phyloP scores from a whole-genome alignment of 2,113 vertebrate species.

The Heterotis niloticus region DNA sequence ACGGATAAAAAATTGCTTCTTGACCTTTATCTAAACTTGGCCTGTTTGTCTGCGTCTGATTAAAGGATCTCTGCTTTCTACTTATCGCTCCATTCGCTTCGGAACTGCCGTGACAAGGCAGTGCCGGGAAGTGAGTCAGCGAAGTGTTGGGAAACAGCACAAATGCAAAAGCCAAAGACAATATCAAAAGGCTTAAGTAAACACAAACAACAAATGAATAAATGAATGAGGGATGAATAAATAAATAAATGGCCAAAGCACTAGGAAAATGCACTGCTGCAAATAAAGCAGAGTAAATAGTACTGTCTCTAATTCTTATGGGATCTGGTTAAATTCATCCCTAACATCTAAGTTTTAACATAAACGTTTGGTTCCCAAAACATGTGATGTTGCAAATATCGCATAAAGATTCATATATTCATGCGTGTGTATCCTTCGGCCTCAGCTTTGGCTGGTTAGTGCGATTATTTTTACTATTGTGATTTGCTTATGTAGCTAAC shows the following conservation, averaged over 20 bases:
- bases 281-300: too few species aligned
- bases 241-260: constrained; percentile 27
- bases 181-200: constrained; percentile 58
- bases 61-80: constrained; percentile 57
- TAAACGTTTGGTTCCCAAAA: too few species aligned
- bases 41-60: constrained; percentile 56
- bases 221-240: constrained; percentile 42
- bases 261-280: too few species aligned
- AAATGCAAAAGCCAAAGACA: constrained; percentile 66
- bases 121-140: constrained; percentile 57
- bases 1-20: constrained; percentile 28
- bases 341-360: too few species aligned
- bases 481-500: too few species aligned
- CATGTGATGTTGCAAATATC: too few species aligned
- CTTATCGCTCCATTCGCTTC: constrained; percentile 61
- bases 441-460: too few species aligned
- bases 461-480: too few species aligned
- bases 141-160: constrained; percentile 61
- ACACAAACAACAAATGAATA: constrained; percentile 58
- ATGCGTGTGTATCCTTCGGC: too few species aligned
- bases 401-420: too few species aligned
- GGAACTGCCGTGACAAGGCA: constrained; percentile 40
- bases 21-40: constrained; percentile 58
- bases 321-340: too few species aligned
- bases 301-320: too few species aligned